Base-by-base conservation (phyloP, 2,113 vertebrate species). In the Manacus vitellinus region DNA sequence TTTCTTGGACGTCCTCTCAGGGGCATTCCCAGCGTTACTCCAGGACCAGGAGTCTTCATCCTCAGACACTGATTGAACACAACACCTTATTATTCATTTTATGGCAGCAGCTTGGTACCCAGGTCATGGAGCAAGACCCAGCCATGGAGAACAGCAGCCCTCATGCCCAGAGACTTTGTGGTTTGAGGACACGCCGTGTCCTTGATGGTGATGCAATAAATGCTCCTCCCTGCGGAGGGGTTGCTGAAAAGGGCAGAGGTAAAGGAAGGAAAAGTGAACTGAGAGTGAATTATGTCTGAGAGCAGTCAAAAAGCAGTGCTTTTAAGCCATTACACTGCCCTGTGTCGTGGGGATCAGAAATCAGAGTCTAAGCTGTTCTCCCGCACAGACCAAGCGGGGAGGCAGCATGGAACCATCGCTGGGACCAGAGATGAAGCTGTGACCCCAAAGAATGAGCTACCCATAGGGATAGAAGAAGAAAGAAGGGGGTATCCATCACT, bases 151-250 rank as follows among this genome's bases (percentile, higher is more conserved):
- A 25, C 17, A 71, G 52, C 59, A 85, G 72, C 30, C 22, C 24
- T 52, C 7, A 1, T 46, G n/a, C 21, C 73, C 11, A 3, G 70
- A 31, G 75, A 44, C 37, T 55, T 15, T 8, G 73, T 0, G 19
- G 35, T 52, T 74, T 43, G 46, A 70, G 84, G 68, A 46, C 20
- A 1, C 2, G 27, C 16, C 18, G 4, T 2, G 67, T 46, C 65
- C 65, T 77, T 59, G 61, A 19, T 16, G 56, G 47, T 11, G 43
- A 5, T 3, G 35, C 2, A 3, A 46, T 54, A 66, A 92, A 91
- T 0, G 0, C 33, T 81, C n/a, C 18, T 84, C 46, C 22, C 71
- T n/a, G 2, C 0, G 0, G 31, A 58, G n/a, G 16, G 11, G 19
- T 3, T 87, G 51, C 35, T 94, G 77, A 28, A 93, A 89, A 93